Evolutionary conservation across 2,888 invertebrate species (phyloP), one percentile per base, ranked within the genome.

Genomic region (Notodonta dromedarius): DNA sequence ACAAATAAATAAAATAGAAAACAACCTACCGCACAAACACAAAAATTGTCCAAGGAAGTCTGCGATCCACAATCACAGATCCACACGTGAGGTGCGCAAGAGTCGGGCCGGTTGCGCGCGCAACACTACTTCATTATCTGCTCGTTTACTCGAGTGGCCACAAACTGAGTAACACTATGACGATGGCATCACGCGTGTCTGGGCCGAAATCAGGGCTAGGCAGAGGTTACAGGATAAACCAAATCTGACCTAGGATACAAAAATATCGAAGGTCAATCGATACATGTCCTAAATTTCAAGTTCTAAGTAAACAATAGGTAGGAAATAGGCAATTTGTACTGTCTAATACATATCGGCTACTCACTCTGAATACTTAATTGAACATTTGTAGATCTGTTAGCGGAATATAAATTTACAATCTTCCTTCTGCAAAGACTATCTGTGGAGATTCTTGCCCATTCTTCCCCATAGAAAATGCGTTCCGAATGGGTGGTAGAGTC

Each of bases 81-180:
- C 50, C 40, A 56, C 50, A 13, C 59, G 5, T 48, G 9, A 62
- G 61, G 61, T 76, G 78, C 73, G 76, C 76, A 67, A 63, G 75
- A 74, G 73, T 73, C 65, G 67, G 52, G 60, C 65, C 72, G 76
- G 65, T 60, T 62, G 72, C 70, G 72, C 76, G 78, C 66, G 65
- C 67, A 59, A 68, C 62, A 81, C 84, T 79, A 76, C 67, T 69
- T 74, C 76, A 78, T 80, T 83, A 82, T 78, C 77, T 72, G 73
- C 63, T 63, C 58, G 66, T 79, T 80, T 78, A 78, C 80, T 70
- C 65, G 66, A 70, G 63, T 66, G 69, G 52, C 67, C 50, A 60
- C 67, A 61, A 65, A 61, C 70, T 61, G 70, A 66, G 63, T 69
- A 74, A 67, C 65, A 50, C 54, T 55, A 40, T 67, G 71, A 71